These are phyloP conservation scores for Pardalotus punctatus DNA, from an alignment of 2,113 vertebrate species.

Conservation along the genomic window DNA sequence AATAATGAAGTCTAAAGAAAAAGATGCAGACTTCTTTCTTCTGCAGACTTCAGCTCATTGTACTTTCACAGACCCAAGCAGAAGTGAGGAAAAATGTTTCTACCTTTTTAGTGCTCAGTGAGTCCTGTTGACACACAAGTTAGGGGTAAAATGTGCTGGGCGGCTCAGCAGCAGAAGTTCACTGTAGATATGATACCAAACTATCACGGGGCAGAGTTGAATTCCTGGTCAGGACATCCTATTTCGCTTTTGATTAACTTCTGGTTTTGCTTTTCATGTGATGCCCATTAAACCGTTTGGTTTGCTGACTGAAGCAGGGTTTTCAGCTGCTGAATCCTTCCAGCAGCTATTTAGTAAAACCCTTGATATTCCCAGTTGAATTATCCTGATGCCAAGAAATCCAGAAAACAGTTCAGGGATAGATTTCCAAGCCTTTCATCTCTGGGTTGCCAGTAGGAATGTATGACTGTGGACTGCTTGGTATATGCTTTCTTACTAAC, in stretches of 20 bases:
- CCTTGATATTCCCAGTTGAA: neutral
- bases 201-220: neutral
- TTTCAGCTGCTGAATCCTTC: neutral
- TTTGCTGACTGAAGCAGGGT: neutral
- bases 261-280: neutral
- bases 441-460: neutral
- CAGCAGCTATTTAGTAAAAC: neutral
- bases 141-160: neutral
- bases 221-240: neutral
- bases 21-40: neutral
- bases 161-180: neutral
- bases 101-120: neutral
- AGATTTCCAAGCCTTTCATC: constrained; percentile 1
- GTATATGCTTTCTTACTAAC: neutral
- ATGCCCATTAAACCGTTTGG: neutral
- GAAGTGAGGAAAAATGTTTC: neutral
- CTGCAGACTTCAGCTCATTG: neutral
- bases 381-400: neutral
- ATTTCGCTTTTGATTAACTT: constrained; percentile 16
- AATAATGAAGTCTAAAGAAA: neutral
- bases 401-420: neutral
- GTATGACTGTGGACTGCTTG: neutral
- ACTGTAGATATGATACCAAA: neutral
- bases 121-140: neutral
- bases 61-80: neutral